Evolutionary conservation across 1,140 invertebrate species (phyloP), one percentile per base, ranked within the genome.

Genomic region (Drosophila fuyamai): DNA sequence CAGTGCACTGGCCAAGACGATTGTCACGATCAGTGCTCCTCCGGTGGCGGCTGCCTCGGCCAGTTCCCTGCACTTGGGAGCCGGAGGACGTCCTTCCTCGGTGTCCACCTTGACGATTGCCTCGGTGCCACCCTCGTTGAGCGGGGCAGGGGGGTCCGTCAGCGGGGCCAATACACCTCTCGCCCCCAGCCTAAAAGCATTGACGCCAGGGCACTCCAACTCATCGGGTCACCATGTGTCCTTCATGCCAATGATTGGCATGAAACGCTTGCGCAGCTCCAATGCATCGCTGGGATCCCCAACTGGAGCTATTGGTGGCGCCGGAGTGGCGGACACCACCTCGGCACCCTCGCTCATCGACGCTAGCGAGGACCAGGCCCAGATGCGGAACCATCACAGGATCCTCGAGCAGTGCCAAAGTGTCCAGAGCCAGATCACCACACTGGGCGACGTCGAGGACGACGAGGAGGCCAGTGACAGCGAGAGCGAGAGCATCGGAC

Each of bases 341-440:
- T 84, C 90, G 23, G 79, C 90, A 0, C 90, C 90, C 3, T 89
- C 83, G 14, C 67, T 82, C 1, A 65, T 81, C 27, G 90, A 91
- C 44, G 58, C 57, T 6, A 44, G 54, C 29, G 62, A 74, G 38
- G 56, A 68, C 35, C 66, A 36, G 10, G 36, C 4, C 10, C 57
- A 44, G 14, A 16, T 62, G n/a, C 41, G 46, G n/a, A 58, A 54
- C 23, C 65, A 71, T 4, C 90, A 91, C 76, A 61, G 62, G 13
- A 63, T 72, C 16, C 72, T 92, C 18, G 84, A 92, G 48, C 53
- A 91, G 75, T 85, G 88, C 4, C 88, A 91, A 44, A 92, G 91
- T 29, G 77, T 86, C 53, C 81, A 83, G 53, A 92, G 90, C 38
- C 86, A 92, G 60, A 90, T 92, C n/a, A 92, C 90, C 12, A 92